Percentiles rank a stretch among this genome's conserved stretches.
These are phyloP conservation scores for Ctenomys sociabilis DNA, from an alignment of 2,113 vertebrate genomes.

Conservation along the genomic window DNA sequence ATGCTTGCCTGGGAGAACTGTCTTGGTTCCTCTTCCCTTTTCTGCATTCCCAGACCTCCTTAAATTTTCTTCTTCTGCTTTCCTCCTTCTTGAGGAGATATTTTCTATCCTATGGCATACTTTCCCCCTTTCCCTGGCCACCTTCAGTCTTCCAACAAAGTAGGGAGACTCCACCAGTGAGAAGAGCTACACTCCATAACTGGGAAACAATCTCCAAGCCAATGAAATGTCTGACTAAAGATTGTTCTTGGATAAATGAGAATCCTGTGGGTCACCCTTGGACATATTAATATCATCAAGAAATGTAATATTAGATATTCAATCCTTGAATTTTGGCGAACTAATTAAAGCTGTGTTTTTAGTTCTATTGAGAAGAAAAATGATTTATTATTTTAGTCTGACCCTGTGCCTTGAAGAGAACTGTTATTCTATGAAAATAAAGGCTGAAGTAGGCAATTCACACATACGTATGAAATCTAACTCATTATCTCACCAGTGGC, in stretches of 20 bases:
- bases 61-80: constrained; percentile 55
- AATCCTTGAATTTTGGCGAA: constrained; percentile 73
- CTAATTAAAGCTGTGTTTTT: constrained; percentile 80
- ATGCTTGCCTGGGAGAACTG: not conserved
- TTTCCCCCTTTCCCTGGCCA: not conserved
- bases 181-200: constrained; percentile 53
- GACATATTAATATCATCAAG: constrained; percentile 74
- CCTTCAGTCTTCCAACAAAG: constrained; percentile 64
- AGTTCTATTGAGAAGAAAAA: constrained; percentile 78
- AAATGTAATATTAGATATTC: constrained; percentile 80
- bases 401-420: constrained; percentile 71
- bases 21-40: constrained; percentile 37
- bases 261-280: constrained; percentile 75
- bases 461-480: constrained; percentile 80
- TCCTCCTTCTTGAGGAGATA: constrained; percentile 44
- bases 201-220: constrained; percentile 75
- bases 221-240: constrained; percentile 79
- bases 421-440: constrained; percentile 80
- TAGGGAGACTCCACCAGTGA: constrained; percentile 23
- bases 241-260: constrained; percentile 79
- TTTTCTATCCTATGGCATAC: not conserved
- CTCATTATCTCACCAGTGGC: constrained; percentile 79
- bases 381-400: constrained; percentile 80
- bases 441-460: constrained; percentile 79
- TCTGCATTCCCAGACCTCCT: not conserved